Percentiles rank a stretch among this genome's conserved stretches.
phyloP scores from a whole-genome alignment of 2,888 invertebrate species.

The Hypercompe scribonia region DNA sequence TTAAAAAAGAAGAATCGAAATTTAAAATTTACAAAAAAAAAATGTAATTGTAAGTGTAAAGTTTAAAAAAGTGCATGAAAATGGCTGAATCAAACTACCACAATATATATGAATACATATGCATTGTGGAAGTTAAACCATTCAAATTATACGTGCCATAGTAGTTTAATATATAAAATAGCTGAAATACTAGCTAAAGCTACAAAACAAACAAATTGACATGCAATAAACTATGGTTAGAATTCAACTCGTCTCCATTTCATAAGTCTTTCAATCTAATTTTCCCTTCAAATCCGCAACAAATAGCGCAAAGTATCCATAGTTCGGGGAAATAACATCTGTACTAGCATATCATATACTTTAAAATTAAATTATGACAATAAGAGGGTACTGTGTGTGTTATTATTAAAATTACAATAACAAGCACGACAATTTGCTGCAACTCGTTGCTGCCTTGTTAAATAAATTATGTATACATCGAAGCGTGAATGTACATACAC shows the following conservation, averaged over 20 bases:
- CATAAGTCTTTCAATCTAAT: background rate
- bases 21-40: too few species aligned
- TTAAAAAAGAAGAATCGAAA: too few species aligned
- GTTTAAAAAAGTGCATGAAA: too few species aligned
- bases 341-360: background rate
- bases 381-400: conserved; percentile 8
- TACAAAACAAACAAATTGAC: background rate
- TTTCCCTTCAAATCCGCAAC: background rate
- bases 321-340: conserved; percentile 1
- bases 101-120: too few species aligned
- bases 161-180: too few species aligned
- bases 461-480: conserved; percentile 20
- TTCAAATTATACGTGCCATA: too few species aligned
- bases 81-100: too few species aligned
- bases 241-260: background rate
- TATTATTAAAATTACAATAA: conserved; percentile 20
- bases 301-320: background rate
- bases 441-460: conserved; percentile 16
- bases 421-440: conserved; percentile 11
- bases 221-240: background rate
- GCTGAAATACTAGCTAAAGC: background rate
- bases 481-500: background rate
- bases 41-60: too few species aligned
- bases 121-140: too few species aligned
- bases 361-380: conserved; percentile 7